Evolutionary conservation across 2,113 vertebrate species (phyloP), one percentile per base, ranked within the genome.

Genomic region (Telmatochromis brichardi): DNA sequence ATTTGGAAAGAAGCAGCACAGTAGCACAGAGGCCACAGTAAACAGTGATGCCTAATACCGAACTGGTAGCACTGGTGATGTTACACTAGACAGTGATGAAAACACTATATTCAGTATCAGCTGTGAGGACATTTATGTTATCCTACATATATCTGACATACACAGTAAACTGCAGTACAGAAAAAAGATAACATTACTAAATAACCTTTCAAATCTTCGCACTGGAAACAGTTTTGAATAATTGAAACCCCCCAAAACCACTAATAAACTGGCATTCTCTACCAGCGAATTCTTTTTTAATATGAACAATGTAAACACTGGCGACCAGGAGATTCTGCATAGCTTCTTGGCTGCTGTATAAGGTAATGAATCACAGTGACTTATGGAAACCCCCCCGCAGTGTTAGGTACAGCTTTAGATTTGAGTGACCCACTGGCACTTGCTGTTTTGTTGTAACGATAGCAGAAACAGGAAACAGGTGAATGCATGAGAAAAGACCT

Each of bases 291-390:
- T 90, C 31, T 89, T 9, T 81, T 79, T 31, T 55, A 47, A 63
- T 14, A 79, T 17, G 33, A 88, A 51, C 82, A 85, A 81, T 53
- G 80, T 85, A 88, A 92, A 89, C 81, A 90, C 53, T 84, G 90
- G 86, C 80, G 76, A 31, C 51, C 26, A 63, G 26, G 83, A 89
- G 76, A 89, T 90, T 88, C 90, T 91, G 92, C 93, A 91, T 90
- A 93, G 92, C 89, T 89, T 90, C 37, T 86, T 86, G 76, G 86
- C 89, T 92, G 86, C 15, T 28, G 84, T 78, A 23, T 47, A 91
- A 58, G 87, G 42, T 86, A 57, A 79, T 83, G 65, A 71, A 92
- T 94, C 94, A 94, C 92, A 94, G 94, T 95, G 93, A 91, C 86
- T 83, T 23, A 85, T 90, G 84, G 68, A 91, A 84, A 80, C 86